Conservation (phyloP, 2,888 invertebrate genomes). For the Dolomedes plantarius region DNA sequence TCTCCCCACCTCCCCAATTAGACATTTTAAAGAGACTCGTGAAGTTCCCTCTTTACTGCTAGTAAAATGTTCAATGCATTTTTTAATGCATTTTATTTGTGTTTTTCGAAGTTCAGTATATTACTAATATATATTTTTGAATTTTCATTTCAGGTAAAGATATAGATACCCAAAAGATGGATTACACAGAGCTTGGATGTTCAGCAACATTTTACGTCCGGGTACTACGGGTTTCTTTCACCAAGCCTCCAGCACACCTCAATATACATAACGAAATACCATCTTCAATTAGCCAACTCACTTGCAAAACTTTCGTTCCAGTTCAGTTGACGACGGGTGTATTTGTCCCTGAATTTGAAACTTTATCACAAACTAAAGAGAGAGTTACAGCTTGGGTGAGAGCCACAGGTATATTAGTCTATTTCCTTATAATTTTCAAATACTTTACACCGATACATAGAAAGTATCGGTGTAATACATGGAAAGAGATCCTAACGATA, state of each 20-base stretch:
- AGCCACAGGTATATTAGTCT: constrained; percentile 66
- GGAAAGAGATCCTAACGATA: no score
- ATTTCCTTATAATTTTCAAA: background rate
- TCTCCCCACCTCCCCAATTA: no score
- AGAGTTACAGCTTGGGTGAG: constrained; percentile 69
- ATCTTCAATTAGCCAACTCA: constrained; percentile 21
- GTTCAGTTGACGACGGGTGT: constrained; percentile 54
- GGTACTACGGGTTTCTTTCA: constrained; percentile 71
- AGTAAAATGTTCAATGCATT: no score
- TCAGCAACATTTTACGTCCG: constrained; percentile 70
- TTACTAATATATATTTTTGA: no score
- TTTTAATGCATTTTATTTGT: no score
- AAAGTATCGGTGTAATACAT: no score
- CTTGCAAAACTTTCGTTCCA: constrained; percentile 70
- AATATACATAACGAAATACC: background rate
- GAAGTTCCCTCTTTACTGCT: no score
- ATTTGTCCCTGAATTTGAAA: constrained; percentile 69
- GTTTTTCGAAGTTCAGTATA: no score
- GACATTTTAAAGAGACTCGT: no score
- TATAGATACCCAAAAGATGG: constrained; percentile 71
- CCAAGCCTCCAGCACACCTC: constrained; percentile 16
- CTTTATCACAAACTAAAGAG: constrained; percentile 48
- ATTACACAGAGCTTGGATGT: constrained; percentile 72
- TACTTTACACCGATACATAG: no score
- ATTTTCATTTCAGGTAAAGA: constrained; percentile 24